Percentiles rank a stretch among this genome's conserved stretches.
Conservation (phyloP, 2,888 invertebrate genomes). For the Glyphotaelius pellucidus region DNA sequence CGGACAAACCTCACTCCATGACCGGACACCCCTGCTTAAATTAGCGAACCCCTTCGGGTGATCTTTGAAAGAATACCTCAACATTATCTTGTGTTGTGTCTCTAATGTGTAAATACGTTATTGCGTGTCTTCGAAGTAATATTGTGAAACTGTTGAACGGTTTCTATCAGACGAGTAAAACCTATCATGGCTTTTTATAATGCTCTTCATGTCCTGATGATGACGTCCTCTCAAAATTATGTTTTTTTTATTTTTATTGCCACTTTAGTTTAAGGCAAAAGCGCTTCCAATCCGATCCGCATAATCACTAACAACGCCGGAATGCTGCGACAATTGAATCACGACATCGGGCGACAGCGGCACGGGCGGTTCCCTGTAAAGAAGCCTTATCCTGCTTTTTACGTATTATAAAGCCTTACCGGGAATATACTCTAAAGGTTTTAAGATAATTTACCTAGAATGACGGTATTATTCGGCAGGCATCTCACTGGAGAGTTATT, state of each 20-base stretch:
- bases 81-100: too few relatives aligned
- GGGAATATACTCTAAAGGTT: background rate
- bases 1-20: too few relatives aligned
- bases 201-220: background rate
- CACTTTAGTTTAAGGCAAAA: background rate
- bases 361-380: background rate
- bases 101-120: too few relatives aligned
- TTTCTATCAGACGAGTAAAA: too few relatives aligned
- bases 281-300: background rate
- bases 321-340: background rate
- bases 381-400: background rate
- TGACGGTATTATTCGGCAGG: background rate
- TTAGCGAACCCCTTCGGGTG: too few relatives aligned
- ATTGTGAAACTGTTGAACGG: too few relatives aligned
- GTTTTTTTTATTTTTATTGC: background rate
- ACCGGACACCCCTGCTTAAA: too few relatives aligned
- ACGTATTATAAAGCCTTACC: background rate
- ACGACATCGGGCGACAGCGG: background rate
- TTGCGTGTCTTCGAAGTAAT: too few relatives aligned
- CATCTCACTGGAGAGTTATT: background rate
- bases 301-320: background rate
- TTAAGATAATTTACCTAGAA: background rate
- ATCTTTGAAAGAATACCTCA: too few relatives aligned
- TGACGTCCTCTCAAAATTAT: background rate
- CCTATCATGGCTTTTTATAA: background rate